phyloP scores from a whole-genome alignment of 2,113 vertebrate species.

The Chloropsis hardwickii region DNA sequence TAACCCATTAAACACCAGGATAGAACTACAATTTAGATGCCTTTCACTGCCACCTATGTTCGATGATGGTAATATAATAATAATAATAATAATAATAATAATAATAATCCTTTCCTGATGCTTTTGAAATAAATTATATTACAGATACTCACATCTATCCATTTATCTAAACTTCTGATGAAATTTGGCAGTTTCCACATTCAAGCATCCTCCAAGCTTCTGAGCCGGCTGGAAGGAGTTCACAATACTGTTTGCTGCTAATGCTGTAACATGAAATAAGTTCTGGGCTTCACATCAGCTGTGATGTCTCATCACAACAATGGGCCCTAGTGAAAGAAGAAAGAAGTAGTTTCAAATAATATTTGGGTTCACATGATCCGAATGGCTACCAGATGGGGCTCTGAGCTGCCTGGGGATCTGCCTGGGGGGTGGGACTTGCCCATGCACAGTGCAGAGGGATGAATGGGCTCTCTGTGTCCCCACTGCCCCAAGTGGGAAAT shows the following conservation, averaged over 20 bases:
- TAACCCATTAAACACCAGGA: not conserved
- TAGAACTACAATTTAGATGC: not conserved
- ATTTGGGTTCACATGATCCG: not conserved
- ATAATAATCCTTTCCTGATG: not conserved
- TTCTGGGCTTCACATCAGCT: not conserved
- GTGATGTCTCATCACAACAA: not conserved
- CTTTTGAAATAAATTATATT: not conserved
- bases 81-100: not conserved
- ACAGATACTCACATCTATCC: not conserved
- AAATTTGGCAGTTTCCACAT: not conserved
- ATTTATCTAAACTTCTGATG: not conserved
- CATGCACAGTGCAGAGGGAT: not conserved
- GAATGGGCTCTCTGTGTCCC: conserved; percentile 51
- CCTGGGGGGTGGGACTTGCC: not conserved
- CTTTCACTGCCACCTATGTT: not conserved
- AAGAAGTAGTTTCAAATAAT: not conserved
- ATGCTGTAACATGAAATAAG: not conserved
- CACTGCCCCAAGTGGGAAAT: not conserved
- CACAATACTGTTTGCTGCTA: not conserved
- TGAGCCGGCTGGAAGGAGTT: not conserved
- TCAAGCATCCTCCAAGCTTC: not conserved
- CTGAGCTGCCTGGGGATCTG: not conserved
- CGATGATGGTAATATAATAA: not conserved
- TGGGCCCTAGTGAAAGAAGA: not conserved
- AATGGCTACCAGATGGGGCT: conserved; percentile 48